Conservation (phyloP, 2,113 vertebrate genomes). For the Thunnus thynnus region DNA sequence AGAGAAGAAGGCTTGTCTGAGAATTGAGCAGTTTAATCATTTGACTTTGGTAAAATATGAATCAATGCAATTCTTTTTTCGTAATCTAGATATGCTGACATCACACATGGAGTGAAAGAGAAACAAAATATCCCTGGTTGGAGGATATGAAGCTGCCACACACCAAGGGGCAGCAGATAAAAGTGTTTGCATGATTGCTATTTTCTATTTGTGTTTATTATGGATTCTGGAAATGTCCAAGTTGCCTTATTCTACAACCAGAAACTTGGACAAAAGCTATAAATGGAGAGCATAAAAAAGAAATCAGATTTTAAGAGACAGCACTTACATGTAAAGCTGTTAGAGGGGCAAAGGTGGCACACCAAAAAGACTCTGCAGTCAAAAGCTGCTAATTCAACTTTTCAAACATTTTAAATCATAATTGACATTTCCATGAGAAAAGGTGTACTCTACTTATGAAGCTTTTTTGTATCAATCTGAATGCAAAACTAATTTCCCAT, state of each 20-base stretch:
- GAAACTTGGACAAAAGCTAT: neutral
- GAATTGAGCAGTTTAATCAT: neutral
- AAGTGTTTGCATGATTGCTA: neutral
- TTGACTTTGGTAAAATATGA: neutral
- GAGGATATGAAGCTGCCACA: neutral
- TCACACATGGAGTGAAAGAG: neutral
- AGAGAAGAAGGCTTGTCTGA: slow-evolving; percentile 19
- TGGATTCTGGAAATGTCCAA: neutral
- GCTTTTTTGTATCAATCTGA: neutral
- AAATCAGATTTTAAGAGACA: no score
- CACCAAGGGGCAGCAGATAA: neutral
- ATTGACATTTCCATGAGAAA: neutral
- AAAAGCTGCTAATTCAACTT: neutral
- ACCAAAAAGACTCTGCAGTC: neutral
- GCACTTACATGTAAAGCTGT: neutral
- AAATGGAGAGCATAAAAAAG: neutral
- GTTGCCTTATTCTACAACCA: neutral
- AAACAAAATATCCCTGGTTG: neutral
- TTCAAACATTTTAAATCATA: neutral
- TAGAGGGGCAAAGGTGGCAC: no score
- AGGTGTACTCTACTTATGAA: neutral
- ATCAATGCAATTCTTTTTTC: neutral
- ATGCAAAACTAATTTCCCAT: neutral
- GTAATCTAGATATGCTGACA: neutral
- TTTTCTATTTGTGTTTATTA: neutral